phyloP scores from a whole-genome alignment of 2,797 vertebrate genomes.

The Glyptemys insculpta region DNA sequence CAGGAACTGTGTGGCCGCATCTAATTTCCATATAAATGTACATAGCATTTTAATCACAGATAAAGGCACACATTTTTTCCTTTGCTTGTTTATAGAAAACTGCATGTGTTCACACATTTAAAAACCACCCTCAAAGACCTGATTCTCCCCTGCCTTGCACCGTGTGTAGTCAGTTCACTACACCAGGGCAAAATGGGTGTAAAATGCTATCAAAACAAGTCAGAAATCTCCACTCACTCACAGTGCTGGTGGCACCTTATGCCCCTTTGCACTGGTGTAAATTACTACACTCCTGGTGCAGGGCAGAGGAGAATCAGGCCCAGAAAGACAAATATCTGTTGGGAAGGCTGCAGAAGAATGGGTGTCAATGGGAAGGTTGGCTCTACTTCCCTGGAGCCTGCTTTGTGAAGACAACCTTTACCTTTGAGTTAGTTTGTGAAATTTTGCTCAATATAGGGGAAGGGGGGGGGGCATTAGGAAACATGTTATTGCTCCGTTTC shows the following conservation, averaged over 20 bases:
- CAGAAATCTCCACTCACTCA: neutral
- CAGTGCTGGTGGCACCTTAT: fast-evolving
- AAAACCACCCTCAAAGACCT: neutral
- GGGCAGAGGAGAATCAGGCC: neutral
- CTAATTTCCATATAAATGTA: neutral
- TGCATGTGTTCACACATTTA: fast-evolving
- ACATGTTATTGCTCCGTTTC: too few relatives aligned
- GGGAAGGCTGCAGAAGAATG: neutral
- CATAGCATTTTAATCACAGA: neutral
- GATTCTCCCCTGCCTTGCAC: neutral
- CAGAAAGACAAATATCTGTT: neutral
- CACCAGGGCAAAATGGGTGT: neutral
- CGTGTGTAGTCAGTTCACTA: neutral
- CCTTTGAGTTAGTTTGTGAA: neutral
- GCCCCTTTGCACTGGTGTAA: neutral
- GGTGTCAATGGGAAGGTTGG: neutral
- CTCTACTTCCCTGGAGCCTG: neutral
- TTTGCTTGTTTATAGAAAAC: neutral
- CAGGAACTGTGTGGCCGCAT: neutral
- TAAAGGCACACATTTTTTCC: neutral
- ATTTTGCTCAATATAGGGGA: neutral
- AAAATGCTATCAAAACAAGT: neutral
- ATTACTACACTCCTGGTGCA: neutral
- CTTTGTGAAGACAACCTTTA: neutral
- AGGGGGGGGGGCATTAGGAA: neutral